Conservation (phyloP, 2,113 vertebrate species). For the Protobothrops flavoviridis region DNA sequence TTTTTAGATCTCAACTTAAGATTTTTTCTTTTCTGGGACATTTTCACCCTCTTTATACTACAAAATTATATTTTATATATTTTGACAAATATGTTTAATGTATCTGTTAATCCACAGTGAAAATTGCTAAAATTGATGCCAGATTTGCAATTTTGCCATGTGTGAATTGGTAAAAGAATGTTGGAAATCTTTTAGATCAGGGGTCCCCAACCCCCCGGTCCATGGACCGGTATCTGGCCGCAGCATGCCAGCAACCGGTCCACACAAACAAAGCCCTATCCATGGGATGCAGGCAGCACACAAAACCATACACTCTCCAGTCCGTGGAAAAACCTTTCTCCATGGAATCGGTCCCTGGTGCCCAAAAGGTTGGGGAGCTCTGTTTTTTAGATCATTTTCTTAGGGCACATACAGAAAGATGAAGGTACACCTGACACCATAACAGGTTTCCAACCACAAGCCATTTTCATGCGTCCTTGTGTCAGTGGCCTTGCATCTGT, state of each 20-base stretch:
- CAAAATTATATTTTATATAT: background rate
- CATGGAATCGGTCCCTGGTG: no score
- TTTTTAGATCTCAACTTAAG: background rate
- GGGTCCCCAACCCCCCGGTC: no score
- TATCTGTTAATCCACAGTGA: background rate
- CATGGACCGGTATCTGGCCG: no score
- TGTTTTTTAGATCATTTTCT: background rate
- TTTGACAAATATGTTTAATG: background rate
- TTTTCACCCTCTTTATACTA: background rate
- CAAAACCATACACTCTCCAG: no score
- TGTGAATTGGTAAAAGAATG: background rate
- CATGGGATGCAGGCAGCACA: no score
- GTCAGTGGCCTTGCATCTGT: background rate
- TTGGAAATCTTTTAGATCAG: background rate
- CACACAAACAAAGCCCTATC: no score
- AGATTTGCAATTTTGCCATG: background rate
- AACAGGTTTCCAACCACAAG: background rate
- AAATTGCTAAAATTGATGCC: background rate
- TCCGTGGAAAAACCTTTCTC: no score
- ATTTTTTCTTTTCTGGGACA: background rate
- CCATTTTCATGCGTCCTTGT: background rate
- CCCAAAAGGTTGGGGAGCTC: no score
- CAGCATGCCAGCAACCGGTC: no score
- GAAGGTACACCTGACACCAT: background rate
- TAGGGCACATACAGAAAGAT: background rate